These are phyloP conservation scores for Ephestia elutella DNA, from an alignment of 1,140 invertebrate species.

Conservation along the genomic window DNA sequence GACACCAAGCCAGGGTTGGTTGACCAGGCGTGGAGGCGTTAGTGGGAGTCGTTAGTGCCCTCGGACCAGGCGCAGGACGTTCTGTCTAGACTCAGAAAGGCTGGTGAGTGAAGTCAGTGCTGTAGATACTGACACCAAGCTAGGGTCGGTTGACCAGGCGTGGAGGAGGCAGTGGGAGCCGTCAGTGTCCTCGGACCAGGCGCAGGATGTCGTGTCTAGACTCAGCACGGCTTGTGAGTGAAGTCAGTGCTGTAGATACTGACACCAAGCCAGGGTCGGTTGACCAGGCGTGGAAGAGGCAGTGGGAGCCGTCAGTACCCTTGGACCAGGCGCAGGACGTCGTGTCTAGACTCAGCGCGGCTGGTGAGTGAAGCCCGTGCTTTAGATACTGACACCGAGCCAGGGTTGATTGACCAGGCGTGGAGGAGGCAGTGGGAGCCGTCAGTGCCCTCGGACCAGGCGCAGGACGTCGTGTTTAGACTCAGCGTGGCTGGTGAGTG, in stretches of 20 bases:
- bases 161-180: slow-evolving; percentile 74
- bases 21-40: slow-evolving; percentile 74
- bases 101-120: too few relatives aligned
- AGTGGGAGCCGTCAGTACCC: slow-evolving; percentile 44
- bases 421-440: slow-evolving; percentile 74
- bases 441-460: slow-evolving; percentile 45
- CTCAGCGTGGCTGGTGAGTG: slow-evolving; percentile 57
- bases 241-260: too few relatives aligned
- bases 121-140: too few relatives aligned
- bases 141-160: slow-evolving; percentile 32
- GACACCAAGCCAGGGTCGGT: too few relatives aligned
- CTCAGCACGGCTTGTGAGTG: slow-evolving; percentile 57
- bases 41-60: slow-evolving; percentile 44
- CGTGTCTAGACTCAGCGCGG: slow-evolving; percentile 58
- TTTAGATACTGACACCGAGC: too few relatives aligned
- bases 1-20: too few relatives aligned
- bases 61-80: slow-evolving; percentile 57
- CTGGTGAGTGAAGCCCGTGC: too few relatives aligned
- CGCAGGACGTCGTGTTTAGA: slow-evolving; percentile 58
- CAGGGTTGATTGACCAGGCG: slow-evolving; percentile 31
- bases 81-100: slow-evolving; percentile 57
- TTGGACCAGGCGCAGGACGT: slow-evolving; percentile 57
- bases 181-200: slow-evolving; percentile 45
- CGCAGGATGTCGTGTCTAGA: slow-evolving; percentile 58
- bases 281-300: slow-evolving; percentile 70